Evolutionary conservation across 2,888 invertebrate species (phyloP).

Genomic region (Sarcophaga subvicina): DNA sequence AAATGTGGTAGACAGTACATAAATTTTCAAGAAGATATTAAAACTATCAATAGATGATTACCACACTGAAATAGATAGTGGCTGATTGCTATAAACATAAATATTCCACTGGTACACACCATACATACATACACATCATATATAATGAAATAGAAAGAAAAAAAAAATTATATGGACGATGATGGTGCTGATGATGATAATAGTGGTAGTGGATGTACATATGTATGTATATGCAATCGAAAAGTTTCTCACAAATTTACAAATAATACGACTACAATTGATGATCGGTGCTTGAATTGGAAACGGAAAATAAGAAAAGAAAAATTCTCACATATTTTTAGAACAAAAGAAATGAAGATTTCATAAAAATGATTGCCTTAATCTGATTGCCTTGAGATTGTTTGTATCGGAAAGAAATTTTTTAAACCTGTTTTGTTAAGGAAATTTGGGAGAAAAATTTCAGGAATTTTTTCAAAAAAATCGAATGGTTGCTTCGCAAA

Average conservation of each 20-base stretch:
- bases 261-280: constrained; percentile 56
- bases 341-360: constrained; percentile 34
- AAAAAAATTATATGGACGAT: neutral
- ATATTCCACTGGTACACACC: neutral
- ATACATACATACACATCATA: constrained; percentile 15
- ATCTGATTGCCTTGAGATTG: constrained; percentile 32
- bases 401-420: neutral
- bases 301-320: constrained; percentile 2
- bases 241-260: constrained; percentile 63
- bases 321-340: constrained; percentile 59
- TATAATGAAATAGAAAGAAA: neutral
- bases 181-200: constrained; percentile 16
- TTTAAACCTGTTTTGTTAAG: neutral
- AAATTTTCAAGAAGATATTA: constrained; percentile 67
- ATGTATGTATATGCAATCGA: constrained; percentile 1
- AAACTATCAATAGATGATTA: constrained; percentile 67
- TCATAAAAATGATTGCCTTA: constrained; percentile 21
- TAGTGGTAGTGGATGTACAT: constrained; percentile 8
- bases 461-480: no score
- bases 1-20: constrained; percentile 58
- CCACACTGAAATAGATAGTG: constrained; percentile 62
- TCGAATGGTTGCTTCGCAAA: no score
- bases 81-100: constrained; percentile 6
- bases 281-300: constrained; percentile 39
- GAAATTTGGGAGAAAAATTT: no score